A percentile compares a stretch with the other conserved stretches of the same genome.
These are phyloP conservation scores for Atherix ibis DNA, from an alignment of 2,888 invertebrate species.

Conservation along the genomic window DNA sequence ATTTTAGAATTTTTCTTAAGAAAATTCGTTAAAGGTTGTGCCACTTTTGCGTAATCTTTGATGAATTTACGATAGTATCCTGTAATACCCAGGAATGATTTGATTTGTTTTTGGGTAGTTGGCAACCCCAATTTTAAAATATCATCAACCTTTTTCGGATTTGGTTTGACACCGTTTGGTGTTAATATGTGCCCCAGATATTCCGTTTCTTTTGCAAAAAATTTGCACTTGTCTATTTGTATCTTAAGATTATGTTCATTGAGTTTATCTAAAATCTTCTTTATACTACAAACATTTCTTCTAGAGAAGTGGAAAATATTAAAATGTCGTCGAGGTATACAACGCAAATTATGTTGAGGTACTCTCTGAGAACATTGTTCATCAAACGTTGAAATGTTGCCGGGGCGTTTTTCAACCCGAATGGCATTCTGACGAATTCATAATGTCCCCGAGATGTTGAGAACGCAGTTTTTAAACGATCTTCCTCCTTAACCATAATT, in stretches of 20 bases:
- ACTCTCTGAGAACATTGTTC: conserved; percentile 6
- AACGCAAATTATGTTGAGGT: conserved; percentile 2
- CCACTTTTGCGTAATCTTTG: conserved; percentile 11
- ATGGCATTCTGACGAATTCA: conserved; percentile 1
- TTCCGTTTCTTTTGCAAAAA: conserved; percentile 13
- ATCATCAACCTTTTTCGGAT: conserved; percentile 13
- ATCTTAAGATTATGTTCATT: conserved; percentile 14
- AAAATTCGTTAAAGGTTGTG: conserved; percentile 8
- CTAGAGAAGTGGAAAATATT: conserved; percentile 14
- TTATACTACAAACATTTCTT: conserved; percentile 15
- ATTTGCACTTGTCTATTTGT: conserved; percentile 16
- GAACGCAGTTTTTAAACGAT: conserved; percentile 11
- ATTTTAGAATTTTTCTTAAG: conserved; percentile 7
- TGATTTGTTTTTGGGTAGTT: conserved; percentile 12
- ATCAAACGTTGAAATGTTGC: conserved; percentile 16
- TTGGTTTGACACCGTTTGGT: conserved; percentile 15
- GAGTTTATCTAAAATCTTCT: conserved; percentile 14
- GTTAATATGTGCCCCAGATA: conserved; percentile 13
- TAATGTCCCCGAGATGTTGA: conserved; percentile 5
- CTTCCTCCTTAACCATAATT: conserved; percentile 8
- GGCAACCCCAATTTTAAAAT: conserved; percentile 14
- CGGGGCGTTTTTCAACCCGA: conserved; percentile 6
- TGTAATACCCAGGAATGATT: conserved; percentile 13
- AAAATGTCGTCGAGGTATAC: conserved; percentile 16
- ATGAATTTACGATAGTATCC: conserved; percentile 16